Conservation (phyloP, 2,797 vertebrate species). For the Smutsia temminckii region DNA sequence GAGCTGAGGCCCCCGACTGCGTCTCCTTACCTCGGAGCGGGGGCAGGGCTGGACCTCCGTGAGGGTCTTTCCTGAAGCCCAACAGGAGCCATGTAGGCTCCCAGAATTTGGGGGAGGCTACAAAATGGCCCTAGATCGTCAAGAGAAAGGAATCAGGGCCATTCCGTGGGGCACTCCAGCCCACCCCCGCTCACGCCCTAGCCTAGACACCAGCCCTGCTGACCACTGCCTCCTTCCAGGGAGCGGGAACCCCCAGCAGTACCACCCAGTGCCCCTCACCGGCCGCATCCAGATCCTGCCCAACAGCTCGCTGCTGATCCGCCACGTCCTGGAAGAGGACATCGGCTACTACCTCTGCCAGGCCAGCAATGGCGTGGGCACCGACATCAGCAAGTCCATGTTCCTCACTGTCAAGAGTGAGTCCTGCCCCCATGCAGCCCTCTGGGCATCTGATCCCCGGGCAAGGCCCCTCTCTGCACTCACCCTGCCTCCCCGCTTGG, state of each 20-base stretch:
- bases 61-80: not conserved
- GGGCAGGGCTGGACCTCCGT: not conserved
- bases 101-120: not conserved
- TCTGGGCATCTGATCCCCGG: fast-evolving
- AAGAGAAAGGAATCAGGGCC: not conserved
- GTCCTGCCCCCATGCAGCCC: constrained; percentile 47
- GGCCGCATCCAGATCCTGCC: constrained; percentile 98
- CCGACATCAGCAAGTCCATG: constrained; percentile 99
- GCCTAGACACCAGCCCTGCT: not conserved
- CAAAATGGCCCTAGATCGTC: not conserved
- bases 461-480: not conserved
- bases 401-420: constrained; percentile 97
- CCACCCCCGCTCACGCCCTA: not conserved
- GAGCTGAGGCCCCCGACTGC: not conserved
- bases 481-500: not conserved
- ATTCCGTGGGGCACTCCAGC: too few relatives aligned
- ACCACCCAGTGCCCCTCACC: constrained; percentile 96
- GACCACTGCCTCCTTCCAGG: constrained; percentile 81
- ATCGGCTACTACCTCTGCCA: constrained; percentile 98
- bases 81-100: not conserved
- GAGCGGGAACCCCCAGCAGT: constrained; percentile 97
- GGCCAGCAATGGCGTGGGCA: constrained; percentile 98
- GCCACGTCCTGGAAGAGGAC: constrained; percentile 97
- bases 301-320: constrained; percentile 97
- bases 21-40: not conserved